Evolutionary conservation across 92 coral and sea anemone genomes (phyloP).

Genomic region (Isaurus tuberculatus): DNA sequence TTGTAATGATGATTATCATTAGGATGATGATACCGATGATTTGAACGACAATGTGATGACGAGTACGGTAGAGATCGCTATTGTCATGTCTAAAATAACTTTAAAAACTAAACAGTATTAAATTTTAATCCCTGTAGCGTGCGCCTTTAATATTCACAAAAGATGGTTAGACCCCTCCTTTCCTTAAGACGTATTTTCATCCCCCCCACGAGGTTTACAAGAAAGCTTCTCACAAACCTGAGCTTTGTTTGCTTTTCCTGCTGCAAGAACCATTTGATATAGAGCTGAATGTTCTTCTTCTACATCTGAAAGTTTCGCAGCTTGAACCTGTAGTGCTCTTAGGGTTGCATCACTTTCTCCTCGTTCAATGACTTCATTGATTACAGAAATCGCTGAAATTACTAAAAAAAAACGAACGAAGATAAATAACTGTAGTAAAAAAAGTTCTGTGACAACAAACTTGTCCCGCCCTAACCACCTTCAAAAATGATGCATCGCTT

Average conservation of each 20-base stretch:
- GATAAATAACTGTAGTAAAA: too few species aligned
- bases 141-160: too few species aligned
- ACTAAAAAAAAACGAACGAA: conserved; percentile 47
- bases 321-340: conserved; percentile 73
- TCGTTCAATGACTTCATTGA: conserved; percentile 88
- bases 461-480: not conserved
- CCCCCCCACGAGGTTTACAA: not conserved
- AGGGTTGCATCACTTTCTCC: conserved; percentile 76
- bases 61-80: too few species aligned
- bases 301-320: conserved; percentile 88
- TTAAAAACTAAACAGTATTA: too few species aligned
- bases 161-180: too few species aligned
- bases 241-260: conserved; percentile 84
- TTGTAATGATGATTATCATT: not conserved
- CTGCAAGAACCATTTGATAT: conserved; percentile 83
- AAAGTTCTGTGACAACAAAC: too few species aligned
- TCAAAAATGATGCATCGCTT: not conserved
- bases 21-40: not conserved
- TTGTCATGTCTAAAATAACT: too few species aligned
- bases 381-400: conserved; percentile 90
- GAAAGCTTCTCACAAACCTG: conserved; percentile 57
- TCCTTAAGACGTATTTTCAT: too few species aligned
- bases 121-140: too few species aligned
- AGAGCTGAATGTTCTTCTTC: conserved; percentile 77
- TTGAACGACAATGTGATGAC: too few species aligned